Conservation (phyloP, 2,797 vertebrate species). For the Paguma larvata region DNA sequence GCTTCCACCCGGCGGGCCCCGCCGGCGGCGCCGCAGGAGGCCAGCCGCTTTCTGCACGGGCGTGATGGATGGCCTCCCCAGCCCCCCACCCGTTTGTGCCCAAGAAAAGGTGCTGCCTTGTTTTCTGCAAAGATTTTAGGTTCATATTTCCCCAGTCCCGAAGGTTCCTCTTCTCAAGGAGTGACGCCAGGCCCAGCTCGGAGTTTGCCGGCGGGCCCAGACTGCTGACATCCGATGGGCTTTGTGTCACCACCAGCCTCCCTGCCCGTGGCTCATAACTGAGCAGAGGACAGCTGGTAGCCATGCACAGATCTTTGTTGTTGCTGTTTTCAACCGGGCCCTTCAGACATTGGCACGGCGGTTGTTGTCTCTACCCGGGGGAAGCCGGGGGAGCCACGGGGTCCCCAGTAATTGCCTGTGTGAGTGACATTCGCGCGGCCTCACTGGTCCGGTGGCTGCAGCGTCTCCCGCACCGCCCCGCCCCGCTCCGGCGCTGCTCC, state of each 20-base stretch:
- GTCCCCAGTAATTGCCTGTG: neutral
- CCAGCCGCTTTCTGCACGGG: neutral
- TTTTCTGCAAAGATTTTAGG: conserved; percentile 16
- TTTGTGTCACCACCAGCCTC: neutral
- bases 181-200: neutral
- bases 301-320: neutral
- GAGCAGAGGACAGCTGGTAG: neutral
- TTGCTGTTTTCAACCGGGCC: neutral
- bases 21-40: neutral
- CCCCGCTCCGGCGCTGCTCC: neutral
- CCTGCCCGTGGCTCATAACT: neutral
- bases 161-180: neutral
- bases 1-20: neutral
- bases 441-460: rapidly evolving
- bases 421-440: rapidly evolving
- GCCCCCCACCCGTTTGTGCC: neutral
- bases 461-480: neutral
- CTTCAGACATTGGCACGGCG: neutral
- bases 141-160: neutral
- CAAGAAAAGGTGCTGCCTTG: neutral
- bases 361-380: neutral
- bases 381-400: rapidly evolving
- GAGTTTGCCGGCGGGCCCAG: neutral
- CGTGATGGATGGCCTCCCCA: neutral
- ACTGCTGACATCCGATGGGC: neutral